Percentiles rank a stretch among this genome's conserved stretches.
Evolutionary conservation across 2,888 invertebrate species (phyloP).

Genomic region (Machimus atricapillus): DNA sequence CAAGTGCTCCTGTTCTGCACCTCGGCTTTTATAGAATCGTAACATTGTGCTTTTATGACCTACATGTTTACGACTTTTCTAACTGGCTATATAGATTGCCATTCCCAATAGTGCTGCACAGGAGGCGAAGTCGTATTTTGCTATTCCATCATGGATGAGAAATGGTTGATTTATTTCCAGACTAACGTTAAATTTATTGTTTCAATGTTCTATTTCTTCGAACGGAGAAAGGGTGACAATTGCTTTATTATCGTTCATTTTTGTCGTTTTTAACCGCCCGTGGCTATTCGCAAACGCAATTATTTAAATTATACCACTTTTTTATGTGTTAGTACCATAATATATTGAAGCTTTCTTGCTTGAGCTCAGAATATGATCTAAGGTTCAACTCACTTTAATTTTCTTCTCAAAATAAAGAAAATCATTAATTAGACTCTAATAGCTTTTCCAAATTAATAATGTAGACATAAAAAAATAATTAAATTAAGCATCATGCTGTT

Average conservation of each 20-base stretch:
- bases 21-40: background rate
- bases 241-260: background rate
- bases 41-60: constrained; percentile 16
- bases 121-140: background rate
- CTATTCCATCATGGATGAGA: background rate
- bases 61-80: background rate
- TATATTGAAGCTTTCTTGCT: background rate
- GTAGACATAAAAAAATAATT: too few relatives aligned
- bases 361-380: background rate
- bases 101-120: background rate
- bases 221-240: background rate
- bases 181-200: background rate
- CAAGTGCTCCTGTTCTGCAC: background rate
- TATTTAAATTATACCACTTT: too few relatives aligned
- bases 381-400: too few relatives aligned
- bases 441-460: too few relatives aligned
- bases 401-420: too few relatives aligned
- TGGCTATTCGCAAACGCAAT: background rate
- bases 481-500: too few relatives aligned
- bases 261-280: too few relatives aligned
- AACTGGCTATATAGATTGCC: background rate
- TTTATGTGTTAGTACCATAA: too few relatives aligned
- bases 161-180: background rate
- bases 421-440: too few relatives aligned
- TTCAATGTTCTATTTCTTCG: background rate